Conservation (phyloP, 2,113 vertebrate species). For the Poeciliopsis prolifica region DNA sequence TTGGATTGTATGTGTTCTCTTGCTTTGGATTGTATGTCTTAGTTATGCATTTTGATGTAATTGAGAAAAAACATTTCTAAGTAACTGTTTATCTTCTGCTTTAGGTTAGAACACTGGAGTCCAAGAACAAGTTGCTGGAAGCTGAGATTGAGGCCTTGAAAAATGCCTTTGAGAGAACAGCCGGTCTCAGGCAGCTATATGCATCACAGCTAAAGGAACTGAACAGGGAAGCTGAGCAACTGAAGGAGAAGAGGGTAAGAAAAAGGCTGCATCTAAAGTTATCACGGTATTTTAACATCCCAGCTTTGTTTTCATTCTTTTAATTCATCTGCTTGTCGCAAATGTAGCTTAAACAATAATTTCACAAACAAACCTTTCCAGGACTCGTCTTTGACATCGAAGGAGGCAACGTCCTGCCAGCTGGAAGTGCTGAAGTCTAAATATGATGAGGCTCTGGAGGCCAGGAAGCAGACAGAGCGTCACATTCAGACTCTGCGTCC, state of each 20-base stretch:
- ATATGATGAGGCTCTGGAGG: conserved; percentile 73
- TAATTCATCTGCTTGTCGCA: background rate
- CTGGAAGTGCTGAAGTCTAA: conserved; percentile 74
- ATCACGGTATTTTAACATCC: background rate
- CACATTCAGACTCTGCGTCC: conserved; percentile 79
- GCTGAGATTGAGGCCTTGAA: conserved; percentile 69
- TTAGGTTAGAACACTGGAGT: conserved; percentile 78
- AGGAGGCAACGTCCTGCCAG: conserved; percentile 68
- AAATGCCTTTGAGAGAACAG: conserved; percentile 57
- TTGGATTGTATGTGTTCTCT: background rate
- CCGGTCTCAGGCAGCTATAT: conserved; percentile 72
- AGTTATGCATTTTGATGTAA: background rate
- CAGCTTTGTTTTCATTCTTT: background rate
- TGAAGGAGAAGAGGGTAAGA: conserved; percentile 72
- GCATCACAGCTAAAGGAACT: conserved; percentile 75
- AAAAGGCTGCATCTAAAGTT: background rate
- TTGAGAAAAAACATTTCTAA: background rate
- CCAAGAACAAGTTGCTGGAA: conserved; percentile 72
- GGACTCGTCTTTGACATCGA: conserved; percentile 75
- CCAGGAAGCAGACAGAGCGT: conserved; percentile 75
- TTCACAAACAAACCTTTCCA: conserved; percentile 38
- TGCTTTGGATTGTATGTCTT: no score
- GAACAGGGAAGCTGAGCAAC: conserved; percentile 71
- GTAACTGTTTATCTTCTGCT: background rate
- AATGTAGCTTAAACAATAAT: background rate